Evolutionary conservation across 2,113 vertebrate genomes (phyloP), one percentile per base, ranked within the genome.

Genomic region (Oncorhynchus keta): DNA sequence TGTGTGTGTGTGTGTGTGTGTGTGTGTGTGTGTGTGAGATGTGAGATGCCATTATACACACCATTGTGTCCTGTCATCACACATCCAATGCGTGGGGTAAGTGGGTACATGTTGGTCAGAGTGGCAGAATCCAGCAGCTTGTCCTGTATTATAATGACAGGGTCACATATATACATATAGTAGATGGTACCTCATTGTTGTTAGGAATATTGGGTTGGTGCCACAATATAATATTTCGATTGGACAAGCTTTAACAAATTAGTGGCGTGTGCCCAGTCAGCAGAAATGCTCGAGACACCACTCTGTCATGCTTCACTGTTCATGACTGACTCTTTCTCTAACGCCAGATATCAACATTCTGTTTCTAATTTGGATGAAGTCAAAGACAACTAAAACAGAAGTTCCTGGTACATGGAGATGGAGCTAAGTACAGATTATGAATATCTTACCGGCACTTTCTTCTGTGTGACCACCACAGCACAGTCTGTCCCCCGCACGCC

Each of bases 11-110:
- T 68, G 70, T 30, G 70, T 24, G 73, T 49, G 66, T 68, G 11
- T 72, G 12, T 71, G 3, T 67, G 61, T 30, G 22, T 68, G 11
- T 72, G 18, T 71, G 3, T 67, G 61, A 61, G 13, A 28, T 73
- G 45, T 75, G 65, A 28, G 22, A 16, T 71, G 48, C 51, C n/a
- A 28, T 45, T 72, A 66, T 12, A 73, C 86, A 2, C 26, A 94
- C 94, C 93, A 3, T 18, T 85, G 65, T 93, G 91, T 30, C 94
- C 94, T 0, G 94, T 95, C 94, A 94, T 94, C 75, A 92, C 90
- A n/a, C 94, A 94, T 39, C 94, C 94, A 1, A 95, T 94, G 14
- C 85, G 88, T 11, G 91, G 85, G 20, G 93, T 94, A 6, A 95
- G 85, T 13, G 73, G 88, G 84, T 90, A 94, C 85, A 95, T 86